Percentiles rank a stretch among this genome's conserved stretches.
These are phyloP conservation scores for Pyrgus malvae DNA, from an alignment of 2,888 invertebrate species.

Conservation along the genomic window DNA sequence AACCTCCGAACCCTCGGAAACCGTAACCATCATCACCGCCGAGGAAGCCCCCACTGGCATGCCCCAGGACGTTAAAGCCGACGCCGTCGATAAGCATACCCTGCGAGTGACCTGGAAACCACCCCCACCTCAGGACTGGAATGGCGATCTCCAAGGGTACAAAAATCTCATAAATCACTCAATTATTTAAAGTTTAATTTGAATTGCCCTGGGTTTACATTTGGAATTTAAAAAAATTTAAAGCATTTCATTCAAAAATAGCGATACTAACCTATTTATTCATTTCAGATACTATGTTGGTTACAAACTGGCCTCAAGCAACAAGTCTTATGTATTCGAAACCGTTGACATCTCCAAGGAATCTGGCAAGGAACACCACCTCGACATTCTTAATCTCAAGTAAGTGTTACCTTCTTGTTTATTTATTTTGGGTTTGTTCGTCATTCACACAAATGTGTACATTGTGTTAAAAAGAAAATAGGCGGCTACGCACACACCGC, in stretches of 20 bases:
- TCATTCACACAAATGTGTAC: no score
- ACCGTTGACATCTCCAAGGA: slow-evolving; percentile 95
- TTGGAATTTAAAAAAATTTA: no score
- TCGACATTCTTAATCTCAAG: slow-evolving; percentile 91
- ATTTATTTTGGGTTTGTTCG: no score
- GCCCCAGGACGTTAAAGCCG: slow-evolving; percentile 91
- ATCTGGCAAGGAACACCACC: slow-evolving; percentile 94
- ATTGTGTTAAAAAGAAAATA: no score
- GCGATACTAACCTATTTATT: no score
- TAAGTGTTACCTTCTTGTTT: no score
- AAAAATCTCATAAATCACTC: neutral
- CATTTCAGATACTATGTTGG: slow-evolving; percentile 92
- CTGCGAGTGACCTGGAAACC: slow-evolving; percentile 95
- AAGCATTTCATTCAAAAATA: no score
- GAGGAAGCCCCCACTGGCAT: slow-evolving; percentile 95
- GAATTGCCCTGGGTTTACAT: no score
- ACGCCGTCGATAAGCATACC: slow-evolving; percentile 93
- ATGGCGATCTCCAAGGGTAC: slow-evolving; percentile 89
- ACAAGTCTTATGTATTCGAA: slow-evolving; percentile 94
- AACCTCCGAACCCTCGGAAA: slow-evolving; percentile 95
- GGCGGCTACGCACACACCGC: no score
- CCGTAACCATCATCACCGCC: slow-evolving; percentile 96
- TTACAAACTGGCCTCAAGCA: slow-evolving; percentile 91
- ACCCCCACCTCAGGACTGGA: slow-evolving; percentile 94
- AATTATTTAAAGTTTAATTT: no score